Percentiles rank a stretch among this genome's conserved stretches.
Conservation (phyloP, 1,140 invertebrate genomes). For the Drosophila kepulauana region DNA sequence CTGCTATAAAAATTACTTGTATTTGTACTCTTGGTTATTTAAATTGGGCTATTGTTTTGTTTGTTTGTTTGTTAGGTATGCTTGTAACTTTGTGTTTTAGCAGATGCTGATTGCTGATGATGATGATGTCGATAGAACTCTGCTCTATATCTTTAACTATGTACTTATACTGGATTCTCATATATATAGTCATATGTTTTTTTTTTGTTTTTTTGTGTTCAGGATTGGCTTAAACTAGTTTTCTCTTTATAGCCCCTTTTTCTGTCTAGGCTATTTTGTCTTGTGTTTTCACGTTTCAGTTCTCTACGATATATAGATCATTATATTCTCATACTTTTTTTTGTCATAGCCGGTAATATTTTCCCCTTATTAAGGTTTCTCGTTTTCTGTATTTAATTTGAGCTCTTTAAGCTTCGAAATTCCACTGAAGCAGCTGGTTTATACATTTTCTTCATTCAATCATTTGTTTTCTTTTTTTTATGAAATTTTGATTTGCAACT, state of each 20-base stretch:
- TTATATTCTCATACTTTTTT: constrained; percentile 23
- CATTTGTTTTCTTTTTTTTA: constrained; percentile 20
- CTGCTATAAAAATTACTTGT: constrained; percentile 85
- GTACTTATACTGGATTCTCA: constrained; percentile 20
- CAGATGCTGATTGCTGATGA: constrained; percentile 15
- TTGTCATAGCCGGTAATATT: constrained; percentile 38
- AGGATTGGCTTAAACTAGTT: constrained; percentile 43
- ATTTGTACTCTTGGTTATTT: constrained; percentile 85
- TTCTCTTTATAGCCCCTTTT: constrained; percentile 55
- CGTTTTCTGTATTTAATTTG: not conserved
- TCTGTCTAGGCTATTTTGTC: constrained; percentile 56
- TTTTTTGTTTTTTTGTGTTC: constrained; percentile 24
- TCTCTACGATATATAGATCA: not conserved
- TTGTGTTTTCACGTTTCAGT: constrained; percentile 15
- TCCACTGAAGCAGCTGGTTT: constrained; percentile 64
- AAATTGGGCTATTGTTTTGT: constrained; percentile 83
- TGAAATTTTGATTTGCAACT: constrained; percentile 61
- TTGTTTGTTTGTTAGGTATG: constrained; percentile 74
- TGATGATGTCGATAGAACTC: constrained; percentile 25
- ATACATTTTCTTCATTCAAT: constrained; percentile 21
- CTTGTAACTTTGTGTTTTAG: constrained; percentile 69
- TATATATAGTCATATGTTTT: constrained; percentile 21
- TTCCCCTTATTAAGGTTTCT: constrained; percentile 26
- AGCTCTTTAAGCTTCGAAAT: constrained; percentile 24
- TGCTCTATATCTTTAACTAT: constrained; percentile 43